Percentiles rank a stretch among this genome's conserved stretches.
These are phyloP conservation scores for Ophraella communa DNA, from an alignment of 2,888 invertebrate species.

Conservation along the genomic window DNA sequence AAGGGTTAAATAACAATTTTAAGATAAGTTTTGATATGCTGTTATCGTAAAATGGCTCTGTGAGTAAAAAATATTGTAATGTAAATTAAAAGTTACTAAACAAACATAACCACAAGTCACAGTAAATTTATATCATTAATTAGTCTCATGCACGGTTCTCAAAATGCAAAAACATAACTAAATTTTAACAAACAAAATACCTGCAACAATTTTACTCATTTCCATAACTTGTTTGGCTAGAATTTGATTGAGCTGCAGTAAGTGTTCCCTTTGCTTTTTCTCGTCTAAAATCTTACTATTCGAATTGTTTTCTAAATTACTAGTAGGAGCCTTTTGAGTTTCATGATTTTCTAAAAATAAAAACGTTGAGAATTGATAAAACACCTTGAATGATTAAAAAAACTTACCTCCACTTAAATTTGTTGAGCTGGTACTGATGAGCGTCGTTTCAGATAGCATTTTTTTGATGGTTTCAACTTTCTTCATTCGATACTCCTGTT, in stretches of 20 bases:
- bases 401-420: conserved; percentile 49
- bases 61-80: too few species aligned
- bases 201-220: conserved; percentile 94
- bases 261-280: conserved; percentile 86
- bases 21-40: too few species aligned
- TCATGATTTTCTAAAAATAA: conserved; percentile 46
- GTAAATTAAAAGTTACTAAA: too few species aligned
- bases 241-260: conserved; percentile 89
- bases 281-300: conserved; percentile 70
- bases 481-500: conserved; percentile 80
- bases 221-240: conserved; percentile 93
- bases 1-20: too few species aligned
- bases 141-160: not conserved
- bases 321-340: conserved; percentile 45
- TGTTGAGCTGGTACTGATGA: conserved; percentile 56
- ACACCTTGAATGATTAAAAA: too few species aligned
- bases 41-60: too few species aligned
- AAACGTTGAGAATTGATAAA: not conserved
- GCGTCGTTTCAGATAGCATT: conserved; percentile 80
- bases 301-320: conserved; percentile 56
- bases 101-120: conserved; percentile 22
- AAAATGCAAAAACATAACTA: conserved; percentile 1
- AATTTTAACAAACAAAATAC: conserved; percentile 69
- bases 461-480: conserved; percentile 92
- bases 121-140: conserved; percentile 15